Base-by-base conservation (phyloP, 2,888 invertebrate species). In the Apomyelois bistriatella region DNA sequence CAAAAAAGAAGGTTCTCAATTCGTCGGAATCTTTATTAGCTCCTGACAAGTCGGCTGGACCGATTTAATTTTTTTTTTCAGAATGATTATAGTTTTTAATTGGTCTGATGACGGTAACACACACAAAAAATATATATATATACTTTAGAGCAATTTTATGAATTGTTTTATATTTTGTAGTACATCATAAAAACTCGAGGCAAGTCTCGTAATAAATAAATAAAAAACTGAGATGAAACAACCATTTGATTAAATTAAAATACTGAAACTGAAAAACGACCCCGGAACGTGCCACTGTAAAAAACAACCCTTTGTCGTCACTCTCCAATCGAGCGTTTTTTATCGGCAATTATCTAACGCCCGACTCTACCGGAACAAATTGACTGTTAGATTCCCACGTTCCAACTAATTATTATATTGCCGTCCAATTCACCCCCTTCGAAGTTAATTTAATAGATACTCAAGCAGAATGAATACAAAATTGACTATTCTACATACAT, bases 301-400 rank as follows among this genome's bases (percentile, higher is more conserved):
- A 76, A 75, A 77, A 69, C 71, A 73, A 78, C 79, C 78, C 78
- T 78, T 80, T 73, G 70, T 70, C 75, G 57, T 59, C 49, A 54
- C 59, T 60, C 64, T 57, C 70, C 73, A 76, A 73, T 70, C 70
- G 70, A 65, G 54, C 51, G 66, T 70, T 70, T 71, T 70, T 67
- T 46, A 74, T 56, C 68, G 58, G 62, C 64, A 17, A 59, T 61
- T 64, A 60, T 76, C 77, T 78, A 77, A 76, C 75, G 77, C 75
- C 74, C 68, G 68, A 63, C 73, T 66, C 52, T 53, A 53, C 67
- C 72, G 75, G 74, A 75, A 81, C 79, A 65, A 79, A 79, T 77
- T 73, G 72, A 55, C 61, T 67, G 69, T 76, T 75, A 75, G 71
- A 70, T 76, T 77, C 78, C 60, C 77, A 76, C 74, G 54, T 59